These are phyloP conservation scores for Halichoerus grypus DNA, from an alignment of 2,113 vertebrate genomes.

Conservation along the genomic window DNA sequence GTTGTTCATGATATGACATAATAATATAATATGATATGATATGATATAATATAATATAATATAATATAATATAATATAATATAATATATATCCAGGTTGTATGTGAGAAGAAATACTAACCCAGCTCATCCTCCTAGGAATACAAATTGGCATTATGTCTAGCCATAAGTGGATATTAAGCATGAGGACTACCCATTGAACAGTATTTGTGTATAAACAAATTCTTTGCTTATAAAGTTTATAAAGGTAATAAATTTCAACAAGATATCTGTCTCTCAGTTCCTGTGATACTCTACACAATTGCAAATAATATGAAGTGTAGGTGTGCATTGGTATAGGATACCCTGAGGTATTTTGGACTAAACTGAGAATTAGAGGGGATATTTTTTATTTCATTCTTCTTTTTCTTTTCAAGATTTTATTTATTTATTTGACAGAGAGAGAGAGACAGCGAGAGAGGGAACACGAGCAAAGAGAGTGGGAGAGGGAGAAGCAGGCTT, in stretches of 20 bases:
- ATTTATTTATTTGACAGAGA: background rate
- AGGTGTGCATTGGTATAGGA: background rate
- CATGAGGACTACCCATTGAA: background rate
- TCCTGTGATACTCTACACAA: background rate
- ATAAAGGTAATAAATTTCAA: background rate
- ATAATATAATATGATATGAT: background rate
- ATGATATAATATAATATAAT: too few relatives aligned
- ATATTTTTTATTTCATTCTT: slow-evolving; percentile 36
- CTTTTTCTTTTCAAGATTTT: background rate
- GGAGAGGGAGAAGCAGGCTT: too few relatives aligned
- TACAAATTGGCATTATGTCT: background rate
- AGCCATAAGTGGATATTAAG: background rate
- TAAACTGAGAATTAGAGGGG: background rate
- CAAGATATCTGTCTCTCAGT: background rate
- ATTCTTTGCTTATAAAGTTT: background rate
- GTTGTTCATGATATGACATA: background rate
- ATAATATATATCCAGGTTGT: background rate
- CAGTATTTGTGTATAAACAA: background rate
- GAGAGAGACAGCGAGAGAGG: too few relatives aligned
- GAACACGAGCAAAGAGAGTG: too few relatives aligned
- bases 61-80: too few relatives aligned
- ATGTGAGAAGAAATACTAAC: background rate
- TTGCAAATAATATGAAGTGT: background rate
- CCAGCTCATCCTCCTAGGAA: background rate
- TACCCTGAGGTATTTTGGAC: background rate